Base-by-base conservation (phyloP, 2,797 vertebrate species). In the Catamblyrhynchus diadema region DNA sequence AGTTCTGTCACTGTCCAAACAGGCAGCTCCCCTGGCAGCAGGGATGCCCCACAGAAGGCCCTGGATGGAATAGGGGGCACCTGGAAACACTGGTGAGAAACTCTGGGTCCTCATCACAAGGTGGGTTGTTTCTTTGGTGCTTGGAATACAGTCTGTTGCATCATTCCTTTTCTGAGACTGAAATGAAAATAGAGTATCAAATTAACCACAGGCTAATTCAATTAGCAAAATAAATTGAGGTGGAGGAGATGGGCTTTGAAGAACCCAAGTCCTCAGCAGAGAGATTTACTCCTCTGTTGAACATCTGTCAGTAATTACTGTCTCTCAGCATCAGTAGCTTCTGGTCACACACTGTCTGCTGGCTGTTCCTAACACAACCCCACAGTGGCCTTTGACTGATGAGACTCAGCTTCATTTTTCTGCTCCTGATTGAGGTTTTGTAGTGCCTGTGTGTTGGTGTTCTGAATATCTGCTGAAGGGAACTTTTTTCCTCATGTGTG, bases 181-280 rank as follows among this genome's bases (percentile, higher is more conserved):
- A 93, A 81, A 83, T 53, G 54, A 65, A 88, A 90, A 53, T 15
- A 48, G 41, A 88, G 22, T 39, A 23, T 53, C 4, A 59, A 71
- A 67, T 64, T 86, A 96, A 83, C 72, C 12, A 35, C 61, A 54
- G 37, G 21, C 14, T 64, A 77, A 88, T 86, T 83, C 70, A 86
- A 44, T 92, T 81, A 90, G 62, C 32, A 84, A 72, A 88, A 69
- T 69, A 88, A 77, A 80, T 11, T 30, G 61, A 79, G 73, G 73
- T 71, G 50, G 59, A 67, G 61, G 51, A 81, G 61, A 39, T 77
- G 69, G 71, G 45, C 37, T 74, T 47, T 75, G 62, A 78, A 75
- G 74, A 83, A 51, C 30, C 41, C 22, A 12, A 57, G 14, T 48
- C n/a, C 39, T 81, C 28, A 67, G 53, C 64, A 70, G 39, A 79